phyloP scores from a whole-genome alignment of 2,888 invertebrate species.

The Dasysyrphus tricinctus region DNA sequence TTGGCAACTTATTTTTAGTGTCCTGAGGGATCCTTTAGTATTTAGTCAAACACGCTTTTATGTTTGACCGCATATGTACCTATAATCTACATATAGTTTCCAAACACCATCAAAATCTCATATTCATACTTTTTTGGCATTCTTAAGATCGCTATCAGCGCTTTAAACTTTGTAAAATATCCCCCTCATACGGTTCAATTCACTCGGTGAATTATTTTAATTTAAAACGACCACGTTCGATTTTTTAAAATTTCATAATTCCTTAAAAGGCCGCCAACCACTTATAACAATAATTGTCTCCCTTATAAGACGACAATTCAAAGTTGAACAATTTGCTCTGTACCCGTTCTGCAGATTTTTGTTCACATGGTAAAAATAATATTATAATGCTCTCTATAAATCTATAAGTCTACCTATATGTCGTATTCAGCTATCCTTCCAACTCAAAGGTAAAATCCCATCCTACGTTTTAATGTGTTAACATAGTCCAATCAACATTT shows the following conservation, averaged over 20 bases:
- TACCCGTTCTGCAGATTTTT: not conserved
- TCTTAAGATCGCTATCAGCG: too few species aligned
- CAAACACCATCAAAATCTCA: too few species aligned
- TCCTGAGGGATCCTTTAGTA: too few species aligned
- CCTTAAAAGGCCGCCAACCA: not conserved
- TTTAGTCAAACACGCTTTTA: too few species aligned
- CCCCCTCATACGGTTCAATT: too few species aligned
- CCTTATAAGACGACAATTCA: not conserved
- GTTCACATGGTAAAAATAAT: not conserved
- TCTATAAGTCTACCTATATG: slow-evolving; percentile 8
- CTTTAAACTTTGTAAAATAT: too few species aligned
- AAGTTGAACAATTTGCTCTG: not conserved
- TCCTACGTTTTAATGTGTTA: slow-evolving; percentile 46
- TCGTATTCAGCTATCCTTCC: slow-evolving; percentile 10
- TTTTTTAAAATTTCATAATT: not conserved
- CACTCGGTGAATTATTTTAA: not conserved
- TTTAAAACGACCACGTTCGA: not conserved
- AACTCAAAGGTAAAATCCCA: not conserved
- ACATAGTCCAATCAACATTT: slow-evolving; percentile 42
- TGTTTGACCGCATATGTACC: too few species aligned
- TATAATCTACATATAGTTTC: too few species aligned
- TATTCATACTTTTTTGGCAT: too few species aligned
- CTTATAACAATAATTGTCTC: slow-evolving; percentile 1
- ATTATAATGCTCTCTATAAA: not conserved
- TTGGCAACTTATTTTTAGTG: too few species aligned